Conservation (phyloP, 2,888 invertebrate species). For the Branchellion lobata region DNA sequence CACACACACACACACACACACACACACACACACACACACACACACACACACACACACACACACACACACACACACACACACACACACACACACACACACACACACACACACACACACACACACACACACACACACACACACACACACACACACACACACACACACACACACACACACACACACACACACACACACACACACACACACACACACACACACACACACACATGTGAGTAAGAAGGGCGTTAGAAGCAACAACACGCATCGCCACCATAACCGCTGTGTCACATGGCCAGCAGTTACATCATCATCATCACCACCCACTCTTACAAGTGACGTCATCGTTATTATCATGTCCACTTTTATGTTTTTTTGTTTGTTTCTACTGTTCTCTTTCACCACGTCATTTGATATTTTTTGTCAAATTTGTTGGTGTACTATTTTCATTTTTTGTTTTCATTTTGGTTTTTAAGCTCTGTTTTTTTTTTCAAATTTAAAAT, state of each 20-base stretch:
- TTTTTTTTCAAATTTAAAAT: no score
- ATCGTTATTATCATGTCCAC: background rate
- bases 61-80: constrained; percentile 36
- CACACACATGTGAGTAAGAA: constrained; percentile 20
- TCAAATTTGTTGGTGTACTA: no score
- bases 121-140: constrained; percentile 44
- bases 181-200: constrained; percentile 39
- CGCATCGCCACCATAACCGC: background rate
- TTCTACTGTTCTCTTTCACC: no score
- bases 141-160: constrained; percentile 43
- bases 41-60: constrained; percentile 33
- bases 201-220: constrained; percentile 38
- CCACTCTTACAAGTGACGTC: background rate
- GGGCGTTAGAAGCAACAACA: background rate
- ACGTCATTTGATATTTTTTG: no score
- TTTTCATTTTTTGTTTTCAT: no score
- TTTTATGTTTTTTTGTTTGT: background rate
- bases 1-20: constrained; percentile 27
- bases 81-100: constrained; percentile 41
- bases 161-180: constrained; percentile 41
- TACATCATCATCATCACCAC: constrained; percentile 21
- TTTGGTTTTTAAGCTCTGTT: no score
- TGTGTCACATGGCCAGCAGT: background rate
- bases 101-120: constrained; percentile 39
- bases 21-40: constrained; percentile 39